These are phyloP conservation scores for Diachasma alloeum DNA, from an alignment of 1,140 invertebrate species.

Conservation along the genomic window DNA sequence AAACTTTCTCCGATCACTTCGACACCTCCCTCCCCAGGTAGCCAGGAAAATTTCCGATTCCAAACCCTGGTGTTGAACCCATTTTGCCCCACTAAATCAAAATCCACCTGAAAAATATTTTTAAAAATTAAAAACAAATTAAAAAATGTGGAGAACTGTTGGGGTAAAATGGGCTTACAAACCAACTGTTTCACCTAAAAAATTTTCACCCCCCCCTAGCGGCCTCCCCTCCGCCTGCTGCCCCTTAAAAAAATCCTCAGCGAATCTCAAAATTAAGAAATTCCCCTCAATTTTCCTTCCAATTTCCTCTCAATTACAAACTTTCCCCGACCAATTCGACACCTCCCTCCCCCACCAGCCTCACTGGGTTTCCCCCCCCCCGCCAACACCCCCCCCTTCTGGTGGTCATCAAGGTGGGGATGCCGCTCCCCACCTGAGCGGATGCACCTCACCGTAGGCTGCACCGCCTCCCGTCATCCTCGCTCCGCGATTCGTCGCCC, in stretches of 20 bases:
- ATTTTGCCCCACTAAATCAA: no score
- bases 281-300: background rate
- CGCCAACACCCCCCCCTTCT: background rate
- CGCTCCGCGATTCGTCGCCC: constrained; percentile 30
- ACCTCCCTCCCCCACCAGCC: background rate
- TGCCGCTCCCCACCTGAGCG: background rate
- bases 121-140: no score
- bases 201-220: no score
- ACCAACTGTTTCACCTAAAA: no score
- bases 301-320: background rate
- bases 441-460: background rate
- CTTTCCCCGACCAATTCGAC: background rate
- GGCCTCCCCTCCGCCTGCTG: no score
- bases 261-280: background rate
- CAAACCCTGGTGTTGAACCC: no score
- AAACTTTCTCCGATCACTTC: background rate
- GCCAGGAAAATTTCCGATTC: no score
- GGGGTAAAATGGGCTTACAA: no score
- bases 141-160: no score
- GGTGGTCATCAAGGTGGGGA: background rate
- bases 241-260: background rate
- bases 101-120: no score
- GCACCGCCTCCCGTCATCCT: background rate
- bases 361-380: background rate
- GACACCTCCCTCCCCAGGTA: background rate